Base-by-base conservation (phyloP, 92 coral and sea anemone species). In the Porites divaricata region DNA sequence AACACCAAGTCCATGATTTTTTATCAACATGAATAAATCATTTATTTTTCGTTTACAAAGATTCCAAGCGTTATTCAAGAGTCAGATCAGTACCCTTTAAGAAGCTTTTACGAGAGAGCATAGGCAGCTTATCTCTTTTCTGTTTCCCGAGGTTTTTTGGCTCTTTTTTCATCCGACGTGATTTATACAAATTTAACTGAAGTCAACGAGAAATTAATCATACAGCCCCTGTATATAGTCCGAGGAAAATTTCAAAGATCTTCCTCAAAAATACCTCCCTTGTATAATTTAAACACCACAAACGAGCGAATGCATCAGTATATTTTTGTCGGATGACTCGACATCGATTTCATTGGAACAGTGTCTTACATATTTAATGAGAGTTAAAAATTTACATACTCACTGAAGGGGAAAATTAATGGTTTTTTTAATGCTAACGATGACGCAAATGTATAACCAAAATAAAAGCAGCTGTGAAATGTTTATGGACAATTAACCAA, bases 321-420 rank as follows among this genome's bases (percentile, higher is more conserved):
- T 57, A n/a, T 54, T 17, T 26, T 53, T 80, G 41, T 59, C 67
- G 67, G 67, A 14, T 58, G 76, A 80, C 22, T 35, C 45, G 28
- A 54, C 85, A 80, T 70, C 52, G 63, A 48, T 63, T 65, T 41
- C 59, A 82, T 79, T 71, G 70, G 79, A 62, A 70, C 79, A 41
- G 71, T 82, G 72, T 75, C 13, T 63, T 84, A 75, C 75, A 84
- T 84, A 84, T 75, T 75, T 75, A 66, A 84, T 75, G 59, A 23
- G 22, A 52, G 7, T 35, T 35, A 15, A 57, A 49, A 64, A 84
- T 84, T 84, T 84, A 82, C 88, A 84, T 84, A 84, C 67, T 41
- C 16, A 67, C 57, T 75, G 67, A 28, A 53, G 74, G 24, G 19
- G 81, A 75, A 84, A 74, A 82, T 82, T 61, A 64, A 52, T 21